A percentile compares a stretch with the other conserved stretches of the same genome.
phyloP scores from a whole-genome alignment of 2,888 invertebrate genomes.

The Cosmia trapezina region DNA sequence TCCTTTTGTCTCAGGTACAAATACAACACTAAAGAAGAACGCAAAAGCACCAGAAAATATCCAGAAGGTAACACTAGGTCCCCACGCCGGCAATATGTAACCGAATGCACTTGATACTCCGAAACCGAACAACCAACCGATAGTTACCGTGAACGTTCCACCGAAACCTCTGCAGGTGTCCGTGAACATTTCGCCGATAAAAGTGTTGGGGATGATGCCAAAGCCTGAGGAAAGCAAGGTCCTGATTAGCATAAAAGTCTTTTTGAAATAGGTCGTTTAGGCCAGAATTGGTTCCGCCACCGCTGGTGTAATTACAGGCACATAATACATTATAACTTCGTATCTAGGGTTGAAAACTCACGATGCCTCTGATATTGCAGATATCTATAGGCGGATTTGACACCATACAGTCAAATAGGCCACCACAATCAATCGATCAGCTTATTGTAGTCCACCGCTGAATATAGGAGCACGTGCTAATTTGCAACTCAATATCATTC shows the following conservation, averaged over 20 bases:
- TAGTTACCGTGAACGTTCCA: conserved; percentile 62
- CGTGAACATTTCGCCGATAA: conserved; percentile 73
- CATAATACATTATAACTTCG: too few species aligned
- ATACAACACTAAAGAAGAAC: conserved; percentile 65
- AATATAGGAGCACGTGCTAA: too few species aligned
- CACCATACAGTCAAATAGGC: too few species aligned
- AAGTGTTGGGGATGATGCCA: conserved; percentile 69
- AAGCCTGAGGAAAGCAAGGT: conserved; percentile 65
- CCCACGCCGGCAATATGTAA: conserved; percentile 60
- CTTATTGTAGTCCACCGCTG: too few species aligned
- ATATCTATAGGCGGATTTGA: too few species aligned
- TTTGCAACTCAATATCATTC: too few species aligned
- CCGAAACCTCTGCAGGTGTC: conserved; percentile 71
- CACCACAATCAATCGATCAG: too few species aligned
- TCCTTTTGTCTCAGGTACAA: conserved; percentile 74
- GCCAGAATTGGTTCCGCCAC: too few species aligned
- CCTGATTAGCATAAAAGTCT: not conserved
- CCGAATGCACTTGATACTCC: conserved; percentile 64
- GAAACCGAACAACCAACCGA: conserved; percentile 68
- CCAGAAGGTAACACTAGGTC: conserved; percentile 67
- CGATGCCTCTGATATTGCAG: too few species aligned
- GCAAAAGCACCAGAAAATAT: conserved; percentile 64
- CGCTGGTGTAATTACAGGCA: too few species aligned
- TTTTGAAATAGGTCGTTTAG: not conserved
- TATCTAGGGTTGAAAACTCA: too few species aligned